A percentile compares a stretch with the other conserved stretches of the same genome.
phyloP scores from a whole-genome alignment of 2,797 vertebrate genomes.

The Mus caroli region DNA sequence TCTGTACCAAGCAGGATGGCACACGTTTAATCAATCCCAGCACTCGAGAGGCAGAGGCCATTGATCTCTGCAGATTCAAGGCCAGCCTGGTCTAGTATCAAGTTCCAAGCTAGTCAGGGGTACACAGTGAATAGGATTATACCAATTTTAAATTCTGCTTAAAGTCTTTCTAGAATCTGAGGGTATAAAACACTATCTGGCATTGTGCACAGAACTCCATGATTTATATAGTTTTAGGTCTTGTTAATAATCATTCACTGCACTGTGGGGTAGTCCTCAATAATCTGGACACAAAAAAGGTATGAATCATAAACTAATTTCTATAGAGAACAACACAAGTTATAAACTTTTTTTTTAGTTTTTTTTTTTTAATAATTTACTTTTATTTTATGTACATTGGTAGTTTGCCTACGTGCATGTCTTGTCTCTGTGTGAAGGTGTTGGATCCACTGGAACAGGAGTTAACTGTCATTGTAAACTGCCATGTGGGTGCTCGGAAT shows the following conservation, averaged over 20 bases:
- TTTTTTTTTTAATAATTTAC: no score
- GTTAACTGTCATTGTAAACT: no score
- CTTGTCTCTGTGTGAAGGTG: no score
- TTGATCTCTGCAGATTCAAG: neutral
- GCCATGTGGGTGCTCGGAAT: no score
- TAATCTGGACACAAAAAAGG: conserved; percentile 41
- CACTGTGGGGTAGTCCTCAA: neutral
- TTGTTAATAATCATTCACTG: conserved; percentile 28
- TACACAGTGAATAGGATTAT: neutral
- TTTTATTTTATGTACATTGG: no score
- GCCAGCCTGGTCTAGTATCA: neutral
- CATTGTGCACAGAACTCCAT: conserved; percentile 14
- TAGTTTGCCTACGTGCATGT: no score
- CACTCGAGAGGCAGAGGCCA: neutral
- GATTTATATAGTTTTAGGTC: conserved; percentile 30
- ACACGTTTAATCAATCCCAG: neutral
- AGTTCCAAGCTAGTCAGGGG: neutral
- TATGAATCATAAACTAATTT: conserved; percentile 16
- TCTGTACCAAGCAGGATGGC: neutral
- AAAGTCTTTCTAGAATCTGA: conserved; percentile 24
- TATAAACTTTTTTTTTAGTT: neutral
- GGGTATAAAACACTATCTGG: neutral
- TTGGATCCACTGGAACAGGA: no score
- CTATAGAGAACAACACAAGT: conserved; percentile 1
- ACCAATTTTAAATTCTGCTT: conserved; percentile 26